Conservation (phyloP, 1,140 invertebrate species). For the Drosophila grimshawi region DNA sequence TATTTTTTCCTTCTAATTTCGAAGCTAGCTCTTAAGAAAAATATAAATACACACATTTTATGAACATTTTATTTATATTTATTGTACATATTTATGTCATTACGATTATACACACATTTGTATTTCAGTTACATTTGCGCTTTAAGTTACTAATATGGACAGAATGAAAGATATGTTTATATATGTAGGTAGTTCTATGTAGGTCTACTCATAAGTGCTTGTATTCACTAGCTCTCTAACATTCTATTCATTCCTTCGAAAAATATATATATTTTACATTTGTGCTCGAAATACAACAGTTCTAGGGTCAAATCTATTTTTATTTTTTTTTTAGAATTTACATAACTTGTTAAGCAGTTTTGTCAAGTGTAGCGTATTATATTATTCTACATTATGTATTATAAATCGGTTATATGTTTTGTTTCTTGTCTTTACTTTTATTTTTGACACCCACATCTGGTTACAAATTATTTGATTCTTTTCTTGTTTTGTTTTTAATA, state of each 20-base stretch:
- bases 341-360: constrained; percentile 1
- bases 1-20: too few relatives aligned
- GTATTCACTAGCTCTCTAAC: constrained; percentile 3
- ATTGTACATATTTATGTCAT: constrained; percentile 65
- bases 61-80: constrained; percentile 75
- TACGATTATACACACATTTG: constrained; percentile 42
- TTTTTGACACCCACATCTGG: neutral
- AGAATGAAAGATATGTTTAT: constrained; percentile 40
- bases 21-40: too few relatives aligned
- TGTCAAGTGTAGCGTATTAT: constrained; percentile 39
- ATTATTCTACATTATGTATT: constrained; percentile 71
- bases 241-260: constrained; percentile 15
- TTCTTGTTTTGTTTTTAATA: constrained; percentile 23
- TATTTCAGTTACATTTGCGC: constrained; percentile 18
- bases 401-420: constrained; percentile 35
- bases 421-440: constrained; percentile 4
- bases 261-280: constrained; percentile 42
- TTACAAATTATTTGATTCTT: neutral
- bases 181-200: constrained; percentile 14
- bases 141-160: constrained; percentile 47
- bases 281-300: constrained; percentile 38
- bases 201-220: constrained; percentile 6
- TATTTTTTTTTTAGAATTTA: constrained; percentile 9
- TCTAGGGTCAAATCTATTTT: neutral
- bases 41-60: constrained; percentile 4